Conservation (phyloP, 2,113 vertebrate species). For the Gallinago media region DNA sequence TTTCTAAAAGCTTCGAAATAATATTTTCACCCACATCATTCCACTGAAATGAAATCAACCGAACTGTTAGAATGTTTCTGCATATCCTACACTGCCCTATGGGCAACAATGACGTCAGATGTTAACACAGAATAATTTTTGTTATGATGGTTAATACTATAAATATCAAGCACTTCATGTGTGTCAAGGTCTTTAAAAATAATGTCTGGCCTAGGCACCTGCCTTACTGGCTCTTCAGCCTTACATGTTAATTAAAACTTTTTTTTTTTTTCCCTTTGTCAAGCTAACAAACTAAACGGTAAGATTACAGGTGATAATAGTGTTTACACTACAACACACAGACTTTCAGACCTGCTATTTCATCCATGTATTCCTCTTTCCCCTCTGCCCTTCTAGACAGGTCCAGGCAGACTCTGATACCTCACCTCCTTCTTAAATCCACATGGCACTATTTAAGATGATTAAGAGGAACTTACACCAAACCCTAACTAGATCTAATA, state of each 20-base stretch:
- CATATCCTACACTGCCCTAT: background rate
- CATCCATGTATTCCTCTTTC: background rate
- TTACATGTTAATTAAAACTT: background rate
- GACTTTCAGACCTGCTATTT: slow-evolving; percentile 38
- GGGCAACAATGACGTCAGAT: slow-evolving; percentile 24
- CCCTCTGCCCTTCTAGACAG: background rate
- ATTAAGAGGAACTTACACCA: background rate
- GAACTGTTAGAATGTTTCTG: slow-evolving; percentile 35
- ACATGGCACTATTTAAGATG: background rate
- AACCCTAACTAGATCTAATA: background rate
- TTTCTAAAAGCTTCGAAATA: slow-evolving; percentile 7
- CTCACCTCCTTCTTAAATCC: background rate
- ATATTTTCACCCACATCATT: slow-evolving; percentile 49
- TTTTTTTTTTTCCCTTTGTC: background rate
- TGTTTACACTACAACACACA: background rate
- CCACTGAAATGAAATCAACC: slow-evolving; percentile 39
- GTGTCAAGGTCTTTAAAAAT: slow-evolving; percentile 44
- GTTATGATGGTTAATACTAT: background rate
- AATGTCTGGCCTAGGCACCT: slow-evolving; percentile 18
- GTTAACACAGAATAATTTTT: slow-evolving; percentile 8
- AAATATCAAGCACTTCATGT: slow-evolving; percentile 31
- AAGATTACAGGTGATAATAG: background rate
- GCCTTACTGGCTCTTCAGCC: slow-evolving; percentile 36
- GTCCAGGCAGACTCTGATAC: background rate
- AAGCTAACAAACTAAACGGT: background rate